Evolutionary conservation across 1,140 invertebrate species (phyloP).

Genomic region (Belonocnema kinseyi): DNA sequence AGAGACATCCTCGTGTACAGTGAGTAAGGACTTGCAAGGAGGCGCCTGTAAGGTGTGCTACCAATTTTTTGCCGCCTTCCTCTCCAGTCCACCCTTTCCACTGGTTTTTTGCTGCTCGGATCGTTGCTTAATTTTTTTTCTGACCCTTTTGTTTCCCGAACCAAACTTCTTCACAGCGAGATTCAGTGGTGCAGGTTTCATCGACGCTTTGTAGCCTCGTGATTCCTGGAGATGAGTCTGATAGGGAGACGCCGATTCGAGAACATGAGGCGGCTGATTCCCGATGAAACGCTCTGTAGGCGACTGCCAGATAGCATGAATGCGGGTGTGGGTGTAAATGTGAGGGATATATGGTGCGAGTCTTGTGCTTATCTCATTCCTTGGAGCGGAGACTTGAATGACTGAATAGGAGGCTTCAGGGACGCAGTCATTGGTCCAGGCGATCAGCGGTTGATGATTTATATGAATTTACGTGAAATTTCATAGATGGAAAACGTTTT

Average conservation of each 20-base stretch:
- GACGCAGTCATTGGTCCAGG: constrained; percentile 38
- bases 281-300: neutral
- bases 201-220: constrained; percentile 1
- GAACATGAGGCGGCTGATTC: constrained; percentile 6
- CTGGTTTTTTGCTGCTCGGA: neutral
- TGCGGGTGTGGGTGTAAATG: constrained; percentile 37
- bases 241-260: constrained; percentile 15
- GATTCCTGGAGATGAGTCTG: neutral
- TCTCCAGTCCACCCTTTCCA: neutral
- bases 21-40: constrained; percentile 12
- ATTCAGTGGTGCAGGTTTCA: neutral
- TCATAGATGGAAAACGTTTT: no score
- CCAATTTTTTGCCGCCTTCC: constrained; percentile 23
- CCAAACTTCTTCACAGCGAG: neutral
- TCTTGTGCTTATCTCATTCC: constrained; percentile 50
- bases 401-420: constrained; percentile 54
- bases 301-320: neutral
- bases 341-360: constrained; percentile 35
- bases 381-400: constrained; percentile 60
- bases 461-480: no score
- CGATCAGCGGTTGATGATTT: no score
- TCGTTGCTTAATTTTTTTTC: neutral
- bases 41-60: constrained; percentile 22
- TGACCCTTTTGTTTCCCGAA: neutral
- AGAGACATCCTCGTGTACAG: constrained; percentile 31